Conservation (phyloP, 2,113 vertebrate genomes). For the Paralichthys olivaceus region DNA sequence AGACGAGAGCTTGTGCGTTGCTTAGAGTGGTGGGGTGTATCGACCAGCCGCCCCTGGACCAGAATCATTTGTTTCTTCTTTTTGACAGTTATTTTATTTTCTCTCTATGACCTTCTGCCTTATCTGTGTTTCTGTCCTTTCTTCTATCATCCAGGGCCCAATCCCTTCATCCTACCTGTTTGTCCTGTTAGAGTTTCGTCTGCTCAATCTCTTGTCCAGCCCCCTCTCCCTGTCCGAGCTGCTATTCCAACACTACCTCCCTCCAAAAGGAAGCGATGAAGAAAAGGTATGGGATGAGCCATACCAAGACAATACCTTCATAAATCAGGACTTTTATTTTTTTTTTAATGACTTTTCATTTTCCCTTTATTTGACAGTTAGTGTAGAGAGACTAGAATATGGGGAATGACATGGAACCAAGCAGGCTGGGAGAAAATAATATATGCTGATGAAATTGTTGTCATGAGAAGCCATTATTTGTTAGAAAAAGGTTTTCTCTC, state of each 20-base stretch:
- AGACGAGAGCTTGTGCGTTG: too few relatives aligned
- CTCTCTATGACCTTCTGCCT: too few relatives aligned
- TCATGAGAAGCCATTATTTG: too few relatives aligned
- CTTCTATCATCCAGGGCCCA: constrained; percentile 56
- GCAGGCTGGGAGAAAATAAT: too few relatives aligned
- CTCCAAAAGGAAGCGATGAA: constrained; percentile 60
- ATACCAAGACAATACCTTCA: background rate
- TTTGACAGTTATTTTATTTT: background rate
- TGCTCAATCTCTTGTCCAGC: constrained; percentile 85
- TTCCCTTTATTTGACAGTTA: too few relatives aligned
- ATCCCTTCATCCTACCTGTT: constrained; percentile 84
- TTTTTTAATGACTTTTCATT: too few relatives aligned
- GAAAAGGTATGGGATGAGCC: constrained; percentile 52
- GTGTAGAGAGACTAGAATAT: too few relatives aligned
- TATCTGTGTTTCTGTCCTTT: background rate
- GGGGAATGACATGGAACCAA: too few relatives aligned
- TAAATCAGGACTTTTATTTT: background rate
- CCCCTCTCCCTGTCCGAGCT: constrained; percentile 86
- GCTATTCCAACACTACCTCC: constrained; percentile 85
- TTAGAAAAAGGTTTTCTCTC: too few relatives aligned
- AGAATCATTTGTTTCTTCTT: background rate
- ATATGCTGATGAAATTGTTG: too few relatives aligned
- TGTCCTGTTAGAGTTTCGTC: constrained; percentile 91
- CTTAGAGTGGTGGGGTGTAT: too few relatives aligned
- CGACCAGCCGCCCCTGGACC: too few relatives aligned